Base-by-base conservation (phyloP, 1,140 invertebrate species). In the Sinella curviseta region DNA sequence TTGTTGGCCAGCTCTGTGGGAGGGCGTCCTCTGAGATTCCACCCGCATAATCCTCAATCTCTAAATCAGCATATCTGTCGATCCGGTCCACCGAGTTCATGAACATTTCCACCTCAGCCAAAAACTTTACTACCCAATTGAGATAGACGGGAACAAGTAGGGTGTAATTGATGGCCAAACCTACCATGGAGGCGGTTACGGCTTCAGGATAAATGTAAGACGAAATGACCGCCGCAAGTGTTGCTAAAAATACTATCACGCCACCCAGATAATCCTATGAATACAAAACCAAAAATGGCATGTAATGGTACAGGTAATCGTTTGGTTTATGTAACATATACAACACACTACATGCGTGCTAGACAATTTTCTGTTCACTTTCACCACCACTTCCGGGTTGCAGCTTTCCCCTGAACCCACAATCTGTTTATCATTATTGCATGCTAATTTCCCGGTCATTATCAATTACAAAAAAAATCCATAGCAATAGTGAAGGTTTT, bases 251-350 rank as follows among this genome's bases (percentile, higher is more conserved):
- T 65, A 95, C 93, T 80, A 94, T 92, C 31, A 91, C 87, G 1
- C 91, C 92, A 20, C 94, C 94, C 75, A 95, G 88, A 85, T 94
- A 92, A 87, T 96, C 94, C 94, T 95, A 83, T n/a, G 35, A 60
- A 57, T 78, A 78, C 57, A 76, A 33, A 74, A 31, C 65, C 2
- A 60, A 60, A 60, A 3, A 60, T 48, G 39, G 4, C 4, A 17
- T 17, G 80, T 73, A 57, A 8, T n/a, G n/a, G n/a, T n/a, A n/a
- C n/a, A n/a, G n/a, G n/a, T n/a, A n/a, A 78, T 34, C 36, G 31
- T 14, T 60, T 79, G 26, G 67, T 82, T 76, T 77, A 80, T 77
- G 74, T 33, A 4, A 55, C 1, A 31, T 24, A 33, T 67, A 26
- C 26, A 60, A 81, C 35, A 36, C 20, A 74, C 1, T 3, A n/a